A percentile compares a stretch with the other conserved stretches of the same genome.
Evolutionary conservation across 2,113 vertebrate genomes (phyloP).

Genomic region (Bolborhynchus lineola): DNA sequence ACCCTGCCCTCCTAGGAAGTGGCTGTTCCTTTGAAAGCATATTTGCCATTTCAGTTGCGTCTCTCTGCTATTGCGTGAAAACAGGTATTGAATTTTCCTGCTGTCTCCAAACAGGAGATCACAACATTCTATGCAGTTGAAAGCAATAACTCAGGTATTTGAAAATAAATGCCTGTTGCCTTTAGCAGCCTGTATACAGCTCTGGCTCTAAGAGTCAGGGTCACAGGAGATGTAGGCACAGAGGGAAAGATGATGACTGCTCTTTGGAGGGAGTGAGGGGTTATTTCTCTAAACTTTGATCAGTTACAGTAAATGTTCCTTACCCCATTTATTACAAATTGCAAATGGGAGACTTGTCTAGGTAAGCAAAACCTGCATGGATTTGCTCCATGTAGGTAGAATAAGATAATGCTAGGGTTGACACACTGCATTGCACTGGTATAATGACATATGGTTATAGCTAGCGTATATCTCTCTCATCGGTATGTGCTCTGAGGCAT

Average conservation of each 20-base stretch:
- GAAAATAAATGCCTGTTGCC: background rate
- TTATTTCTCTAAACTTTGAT: background rate
- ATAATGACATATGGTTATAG: slow-evolving; percentile 36
- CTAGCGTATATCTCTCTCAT: background rate
- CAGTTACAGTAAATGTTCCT: background rate
- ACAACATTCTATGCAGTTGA: background rate
- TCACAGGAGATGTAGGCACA: background rate
- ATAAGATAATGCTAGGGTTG: background rate
- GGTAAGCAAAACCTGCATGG: slow-evolving; percentile 11
- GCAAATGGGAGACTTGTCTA: background rate
- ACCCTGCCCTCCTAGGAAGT: background rate
- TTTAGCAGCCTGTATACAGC: background rate
- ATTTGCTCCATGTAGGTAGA: background rate
- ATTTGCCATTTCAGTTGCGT: background rate
- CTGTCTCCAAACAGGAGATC: background rate
- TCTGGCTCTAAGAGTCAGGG: background rate
- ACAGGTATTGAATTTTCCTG: background rate
- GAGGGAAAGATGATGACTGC: background rate
- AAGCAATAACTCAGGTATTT: background rate
- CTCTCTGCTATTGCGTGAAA: background rate
- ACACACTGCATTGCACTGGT: background rate
- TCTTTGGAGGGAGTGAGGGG: background rate
- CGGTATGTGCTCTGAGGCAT: slow-evolving; percentile 18
- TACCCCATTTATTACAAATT: background rate
- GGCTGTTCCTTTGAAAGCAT: background rate